Evolutionary conservation across 1,140 invertebrate genomes (phyloP).

Genomic region (Drosophila littoralis): DNA sequence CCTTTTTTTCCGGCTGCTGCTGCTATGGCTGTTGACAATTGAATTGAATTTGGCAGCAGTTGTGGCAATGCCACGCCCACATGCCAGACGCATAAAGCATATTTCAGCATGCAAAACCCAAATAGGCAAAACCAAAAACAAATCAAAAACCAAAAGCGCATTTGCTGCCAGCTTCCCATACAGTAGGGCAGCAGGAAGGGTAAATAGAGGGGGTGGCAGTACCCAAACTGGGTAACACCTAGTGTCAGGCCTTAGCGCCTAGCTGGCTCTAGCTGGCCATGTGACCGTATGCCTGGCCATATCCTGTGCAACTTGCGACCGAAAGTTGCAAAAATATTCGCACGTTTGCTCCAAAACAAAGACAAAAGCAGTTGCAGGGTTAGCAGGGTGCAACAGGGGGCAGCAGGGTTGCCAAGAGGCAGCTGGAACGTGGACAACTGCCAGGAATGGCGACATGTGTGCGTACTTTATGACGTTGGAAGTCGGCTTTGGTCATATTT

Average conservation of each 20-base stretch:
- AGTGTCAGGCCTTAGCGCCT: conserved; percentile 23
- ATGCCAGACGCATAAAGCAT: conserved; percentile 73
- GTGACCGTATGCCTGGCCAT: conserved; percentile 66
- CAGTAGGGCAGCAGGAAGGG: background rate
- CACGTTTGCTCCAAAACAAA: conserved; percentile 78
- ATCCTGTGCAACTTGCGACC: conserved; percentile 78
- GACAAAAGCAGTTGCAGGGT: conserved; percentile 20
- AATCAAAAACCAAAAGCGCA: conserved; percentile 60
- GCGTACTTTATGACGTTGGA: conserved; percentile 62
- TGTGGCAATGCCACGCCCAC: conserved; percentile 48
- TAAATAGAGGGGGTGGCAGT: no score
- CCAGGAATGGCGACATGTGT: conserved; percentile 45
- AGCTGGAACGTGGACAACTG: conserved; percentile 10
- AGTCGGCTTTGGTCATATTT: conserved; percentile 69
- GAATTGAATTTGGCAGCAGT: conserved; percentile 77
- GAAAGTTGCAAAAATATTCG: conserved; percentile 82
- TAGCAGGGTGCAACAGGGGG: background rate
- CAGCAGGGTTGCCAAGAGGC: background rate
- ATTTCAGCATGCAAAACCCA: conserved; percentile 70
- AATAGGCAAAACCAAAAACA: conserved; percentile 47
- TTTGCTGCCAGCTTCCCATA: background rate
- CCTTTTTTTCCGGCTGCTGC: background rate
- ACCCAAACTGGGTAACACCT: conserved; percentile 30
- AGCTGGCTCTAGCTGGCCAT: conserved; percentile 4
- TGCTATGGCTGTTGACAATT: conserved; percentile 74